phyloP scores from a whole-genome alignment of 2,888 invertebrate genomes.

The Drepanosiphum platanoidis region DNA sequence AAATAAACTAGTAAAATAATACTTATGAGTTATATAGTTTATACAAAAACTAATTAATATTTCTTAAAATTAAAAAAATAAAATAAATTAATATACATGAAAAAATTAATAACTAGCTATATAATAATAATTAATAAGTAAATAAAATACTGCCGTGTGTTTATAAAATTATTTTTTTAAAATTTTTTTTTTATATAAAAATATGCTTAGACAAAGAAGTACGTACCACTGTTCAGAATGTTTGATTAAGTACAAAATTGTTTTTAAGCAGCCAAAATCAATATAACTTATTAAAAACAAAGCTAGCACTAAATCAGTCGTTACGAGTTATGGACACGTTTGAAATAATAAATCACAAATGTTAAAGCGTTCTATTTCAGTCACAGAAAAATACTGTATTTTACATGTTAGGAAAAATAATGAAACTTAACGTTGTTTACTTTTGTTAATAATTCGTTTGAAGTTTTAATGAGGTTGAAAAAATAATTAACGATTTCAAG shows the following conservation, averaged over 20 bases:
- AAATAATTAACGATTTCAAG: not conserved
- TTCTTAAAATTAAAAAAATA: not conserved
- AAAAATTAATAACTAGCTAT: constrained; percentile 12
- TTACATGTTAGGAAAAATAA: not conserved
- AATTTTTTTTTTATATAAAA: not conserved
- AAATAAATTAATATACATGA: constrained; percentile 23
- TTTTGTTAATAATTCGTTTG: not conserved
- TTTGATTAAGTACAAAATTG: constrained; percentile 24
- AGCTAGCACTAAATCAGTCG: constrained; percentile 28
- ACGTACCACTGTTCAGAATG: not conserved
- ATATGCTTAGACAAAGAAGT: not conserved
- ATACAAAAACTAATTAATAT: not conserved
- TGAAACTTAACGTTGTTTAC: not conserved
- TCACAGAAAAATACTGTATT: not conserved
- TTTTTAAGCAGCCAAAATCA: constrained; percentile 1
- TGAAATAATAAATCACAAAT: constrained; percentile 9
- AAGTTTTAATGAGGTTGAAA: not conserved
- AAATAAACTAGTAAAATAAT: constrained; percentile 22
- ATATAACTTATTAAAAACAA: not conserved
- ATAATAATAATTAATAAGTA: not conserved
- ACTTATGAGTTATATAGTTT: not conserved
- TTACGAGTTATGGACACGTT: not conserved
- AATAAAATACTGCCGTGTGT: constrained; percentile 31
- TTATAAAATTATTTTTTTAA: not conserved
- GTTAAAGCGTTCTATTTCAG: not conserved